phyloP scores from a whole-genome alignment of 2,113 vertebrate genomes.

The Dromiciops gliroides region DNA sequence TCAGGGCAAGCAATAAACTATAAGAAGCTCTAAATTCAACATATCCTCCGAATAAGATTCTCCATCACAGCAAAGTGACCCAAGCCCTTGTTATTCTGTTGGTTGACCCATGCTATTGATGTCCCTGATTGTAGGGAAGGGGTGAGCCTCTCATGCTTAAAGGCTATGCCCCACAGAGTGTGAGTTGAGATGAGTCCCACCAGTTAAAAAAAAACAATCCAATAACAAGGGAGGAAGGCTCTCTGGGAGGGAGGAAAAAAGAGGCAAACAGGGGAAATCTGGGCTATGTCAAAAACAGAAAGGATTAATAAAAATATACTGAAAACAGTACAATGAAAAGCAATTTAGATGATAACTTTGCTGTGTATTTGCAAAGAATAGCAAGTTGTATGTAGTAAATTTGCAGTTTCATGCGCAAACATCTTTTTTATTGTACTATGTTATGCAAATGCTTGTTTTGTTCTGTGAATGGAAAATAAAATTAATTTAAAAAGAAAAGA shows the following conservation, averaged over 20 bases:
- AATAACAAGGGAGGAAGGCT: background rate
- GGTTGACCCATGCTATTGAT: background rate
- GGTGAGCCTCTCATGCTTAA: background rate
- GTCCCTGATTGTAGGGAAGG: background rate
- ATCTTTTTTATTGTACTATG: background rate
- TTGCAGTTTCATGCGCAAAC: background rate
- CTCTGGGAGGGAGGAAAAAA: too few relatives aligned
- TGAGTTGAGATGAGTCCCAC: background rate
- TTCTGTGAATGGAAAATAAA: background rate
- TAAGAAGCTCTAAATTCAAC: background rate
- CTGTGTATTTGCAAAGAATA: background rate
- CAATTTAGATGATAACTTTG: background rate
- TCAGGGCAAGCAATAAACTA: background rate
- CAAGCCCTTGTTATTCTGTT: background rate
- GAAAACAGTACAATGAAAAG: background rate
- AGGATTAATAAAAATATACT: background rate
- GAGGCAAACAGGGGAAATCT: background rate
- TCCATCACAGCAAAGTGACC: background rate
- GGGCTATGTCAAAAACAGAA: background rate
- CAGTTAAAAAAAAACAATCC: too few relatives aligned
- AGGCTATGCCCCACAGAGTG: background rate
- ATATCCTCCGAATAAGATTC: background rate
- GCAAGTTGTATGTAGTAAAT: background rate
- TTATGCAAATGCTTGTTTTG: background rate
- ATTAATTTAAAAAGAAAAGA: background rate